phyloP scores from a whole-genome alignment of 1,140 invertebrate genomes.

The Scaptomyza hsui region DNA sequence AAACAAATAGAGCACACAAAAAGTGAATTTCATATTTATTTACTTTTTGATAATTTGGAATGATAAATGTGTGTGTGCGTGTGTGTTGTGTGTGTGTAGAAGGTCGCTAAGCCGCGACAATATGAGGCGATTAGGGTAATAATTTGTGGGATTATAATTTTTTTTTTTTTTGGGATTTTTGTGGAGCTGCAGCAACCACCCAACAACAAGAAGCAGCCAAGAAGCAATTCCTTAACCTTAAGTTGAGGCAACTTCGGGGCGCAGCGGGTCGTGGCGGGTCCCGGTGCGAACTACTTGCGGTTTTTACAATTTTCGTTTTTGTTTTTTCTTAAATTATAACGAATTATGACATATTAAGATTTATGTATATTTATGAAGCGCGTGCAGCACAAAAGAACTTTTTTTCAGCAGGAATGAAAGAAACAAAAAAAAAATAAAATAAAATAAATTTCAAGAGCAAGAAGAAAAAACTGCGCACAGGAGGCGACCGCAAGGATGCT shows the following conservation, averaged over 20 bases:
- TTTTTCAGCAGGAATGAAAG: constrained; percentile 48
- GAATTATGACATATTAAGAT: constrained; percentile 82
- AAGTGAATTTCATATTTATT: constrained; percentile 67
- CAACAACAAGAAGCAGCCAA: background rate
- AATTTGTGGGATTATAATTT: constrained; percentile 71
- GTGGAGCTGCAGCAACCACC: constrained; percentile 11
- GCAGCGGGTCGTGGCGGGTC: constrained; percentile 55
- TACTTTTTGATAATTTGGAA: constrained; percentile 68
- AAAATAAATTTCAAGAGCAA: background rate
- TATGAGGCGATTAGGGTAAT: constrained; percentile 73
- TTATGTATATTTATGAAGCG: constrained; percentile 42
- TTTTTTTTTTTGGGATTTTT: background rate
- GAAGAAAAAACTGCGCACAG: constrained; percentile 28
- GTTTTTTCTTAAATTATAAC: constrained; percentile 61
- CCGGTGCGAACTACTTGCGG: constrained; percentile 63
- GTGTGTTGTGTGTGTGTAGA: background rate
- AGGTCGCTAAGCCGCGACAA: constrained; percentile 75
- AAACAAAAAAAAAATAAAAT: background rate
- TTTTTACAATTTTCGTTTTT: constrained; percentile 34
- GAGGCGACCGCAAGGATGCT: constrained; percentile 64
- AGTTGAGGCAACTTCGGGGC: constrained; percentile 23
- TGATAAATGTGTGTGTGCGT: constrained; percentile 48
- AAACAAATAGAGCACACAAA: constrained; percentile 57
- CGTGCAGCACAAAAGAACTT: constrained; percentile 24
- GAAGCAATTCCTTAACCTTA: background rate